phyloP scores from a whole-genome alignment of 2,888 invertebrate genomes.

The Chaetogeoica ovagalla region DNA sequence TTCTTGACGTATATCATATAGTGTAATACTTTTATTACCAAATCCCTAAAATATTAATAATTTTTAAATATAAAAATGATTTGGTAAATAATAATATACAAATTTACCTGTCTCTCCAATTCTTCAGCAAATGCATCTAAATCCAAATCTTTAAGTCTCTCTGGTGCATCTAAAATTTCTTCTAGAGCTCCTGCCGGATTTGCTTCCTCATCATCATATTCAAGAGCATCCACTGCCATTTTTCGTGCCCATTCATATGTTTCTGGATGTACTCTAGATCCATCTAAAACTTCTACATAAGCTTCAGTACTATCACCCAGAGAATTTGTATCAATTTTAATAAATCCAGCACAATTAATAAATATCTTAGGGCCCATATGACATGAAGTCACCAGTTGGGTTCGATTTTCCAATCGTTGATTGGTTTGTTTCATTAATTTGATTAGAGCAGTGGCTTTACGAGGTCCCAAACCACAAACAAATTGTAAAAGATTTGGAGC shows the following conservation, averaged over 20 bases:
- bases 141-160: constrained; percentile 91
- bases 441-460: constrained; percentile 83
- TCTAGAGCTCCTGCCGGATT: constrained; percentile 97
- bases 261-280: constrained; percentile 97
- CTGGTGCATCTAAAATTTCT: constrained; percentile 94
- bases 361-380: constrained; percentile 98
- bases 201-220: constrained; percentile 95
- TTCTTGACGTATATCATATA: constrained; percentile 96
- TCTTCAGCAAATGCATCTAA: constrained; percentile 98
- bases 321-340: constrained; percentile 96
- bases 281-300: constrained; percentile 93
- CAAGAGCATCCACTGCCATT: constrained; percentile 99
- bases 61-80: background rate
- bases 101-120: constrained; percentile 76
- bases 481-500: constrained; percentile 91
- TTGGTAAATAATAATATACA: constrained; percentile 8
- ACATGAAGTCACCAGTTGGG: constrained; percentile 91
- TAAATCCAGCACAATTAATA: constrained; percentile 98
- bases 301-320: constrained; percentile 92
- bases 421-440: constrained; percentile 88
- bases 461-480: constrained; percentile 92
- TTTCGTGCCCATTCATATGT: constrained; percentile 99
- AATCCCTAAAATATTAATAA: constrained; percentile 65
- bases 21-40: constrained; percentile 87
- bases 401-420: constrained; percentile 88